Conservation (phyloP, 2,888 invertebrate species). For the Lycaena phlaeas region DNA sequence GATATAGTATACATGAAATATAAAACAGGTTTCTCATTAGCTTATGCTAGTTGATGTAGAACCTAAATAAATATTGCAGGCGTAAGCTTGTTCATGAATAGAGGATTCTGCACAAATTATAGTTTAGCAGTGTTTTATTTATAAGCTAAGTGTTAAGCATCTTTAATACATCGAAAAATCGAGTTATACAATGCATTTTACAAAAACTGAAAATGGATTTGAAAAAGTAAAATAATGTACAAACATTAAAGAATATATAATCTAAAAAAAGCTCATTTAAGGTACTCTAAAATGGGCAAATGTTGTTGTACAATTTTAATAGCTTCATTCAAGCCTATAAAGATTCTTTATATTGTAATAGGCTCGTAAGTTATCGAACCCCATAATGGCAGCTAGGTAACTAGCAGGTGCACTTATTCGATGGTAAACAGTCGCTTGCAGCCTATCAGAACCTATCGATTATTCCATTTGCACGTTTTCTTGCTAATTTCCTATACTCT, state of each 20-base stretch:
- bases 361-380: slow-evolving; percentile 15
- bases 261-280: too few relatives aligned
- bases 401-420: slow-evolving; percentile 22
- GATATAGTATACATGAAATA: neutral
- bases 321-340: slow-evolving; percentile 14
- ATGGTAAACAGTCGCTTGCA: slow-evolving; percentile 34
- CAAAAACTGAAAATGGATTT: too few relatives aligned
- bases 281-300: too few relatives aligned
- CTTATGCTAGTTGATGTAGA: neutral
- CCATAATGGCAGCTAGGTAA: slow-evolving; percentile 34
- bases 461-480: slow-evolving; percentile 46
- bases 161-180: too few relatives aligned
- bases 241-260: too few relatives aligned
- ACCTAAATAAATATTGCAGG: neutral
- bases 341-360: slow-evolving; percentile 10
- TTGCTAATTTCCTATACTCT: slow-evolving; percentile 48
- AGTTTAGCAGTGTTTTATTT: too few relatives aligned
- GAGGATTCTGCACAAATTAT: too few relatives aligned
- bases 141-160: too few relatives aligned
- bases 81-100: too few relatives aligned
- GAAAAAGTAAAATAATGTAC: too few relatives aligned
- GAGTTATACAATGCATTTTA: too few relatives aligned
- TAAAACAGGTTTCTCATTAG: neutral
- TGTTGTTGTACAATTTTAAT: slow-evolving; percentile 8
- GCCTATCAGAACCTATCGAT: slow-evolving; percentile 46